Evolutionary conservation across 35 echinoderm and acorn worm species (phyloP).

Genomic region (Anneissia japonica): DNA sequence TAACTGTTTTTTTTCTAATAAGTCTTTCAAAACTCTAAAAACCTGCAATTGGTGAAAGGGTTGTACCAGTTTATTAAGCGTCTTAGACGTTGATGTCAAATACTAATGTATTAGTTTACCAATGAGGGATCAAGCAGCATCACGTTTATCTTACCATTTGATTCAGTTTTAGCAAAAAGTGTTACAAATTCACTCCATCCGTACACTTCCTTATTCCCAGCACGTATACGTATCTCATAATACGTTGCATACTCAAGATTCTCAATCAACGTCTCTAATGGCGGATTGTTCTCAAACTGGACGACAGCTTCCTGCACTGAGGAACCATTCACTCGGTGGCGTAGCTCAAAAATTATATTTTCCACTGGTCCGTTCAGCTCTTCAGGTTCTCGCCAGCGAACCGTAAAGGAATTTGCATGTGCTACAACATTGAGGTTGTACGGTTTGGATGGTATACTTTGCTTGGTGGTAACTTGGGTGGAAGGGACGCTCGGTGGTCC

Average conservation of each 20-base stretch:
- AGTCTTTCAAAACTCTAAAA: too few species aligned
- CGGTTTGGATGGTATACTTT: not conserved
- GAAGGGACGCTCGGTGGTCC: not conserved
- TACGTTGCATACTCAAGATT: constrained; percentile 13
- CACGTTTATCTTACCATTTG: constrained; percentile 37
- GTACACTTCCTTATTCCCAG: constrained; percentile 19
- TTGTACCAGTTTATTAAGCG: too few species aligned
- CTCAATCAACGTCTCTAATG: not conserved
- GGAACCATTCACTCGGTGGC: not conserved
- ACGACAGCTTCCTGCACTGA: not conserved
- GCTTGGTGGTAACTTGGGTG: not conserved
- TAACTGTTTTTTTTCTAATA: too few species aligned
- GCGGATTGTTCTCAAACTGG: constrained; percentile 9
- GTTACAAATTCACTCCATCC: constrained; percentile 26
- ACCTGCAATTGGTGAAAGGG: too few species aligned
- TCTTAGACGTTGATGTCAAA: too few species aligned
- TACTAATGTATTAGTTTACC: too few species aligned
- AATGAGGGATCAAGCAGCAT: too few species aligned
- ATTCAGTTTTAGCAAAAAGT: constrained; percentile 2
- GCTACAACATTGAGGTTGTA: not conserved
- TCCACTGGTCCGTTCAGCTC: not conserved
- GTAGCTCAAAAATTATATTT: not conserved
- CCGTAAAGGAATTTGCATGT: not conserved
- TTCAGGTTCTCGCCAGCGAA: not conserved
- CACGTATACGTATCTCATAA: constrained; percentile 48